Evolutionary conservation across 2,113 vertebrate species (phyloP).

Genomic region (Dasyurus viverrinus): DNA sequence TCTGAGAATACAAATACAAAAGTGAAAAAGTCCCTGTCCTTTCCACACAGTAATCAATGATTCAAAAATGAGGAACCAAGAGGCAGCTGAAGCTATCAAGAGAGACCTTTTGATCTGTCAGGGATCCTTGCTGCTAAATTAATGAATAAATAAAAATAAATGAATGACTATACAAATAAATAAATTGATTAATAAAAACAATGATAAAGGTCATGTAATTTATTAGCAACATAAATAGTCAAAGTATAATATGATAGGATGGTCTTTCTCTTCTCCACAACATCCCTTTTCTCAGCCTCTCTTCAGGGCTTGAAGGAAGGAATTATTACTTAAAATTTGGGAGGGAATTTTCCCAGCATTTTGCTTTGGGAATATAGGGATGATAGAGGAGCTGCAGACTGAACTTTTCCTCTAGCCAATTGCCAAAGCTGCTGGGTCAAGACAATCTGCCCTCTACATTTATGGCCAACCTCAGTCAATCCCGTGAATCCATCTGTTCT

Average conservation of each 20-base stretch:
- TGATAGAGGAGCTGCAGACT: neutral
- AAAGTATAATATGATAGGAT: neutral
- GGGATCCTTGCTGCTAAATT: neutral
- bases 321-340: neutral
- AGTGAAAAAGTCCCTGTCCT: neutral
- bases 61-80: too few species aligned
- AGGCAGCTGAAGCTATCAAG: too few species aligned
- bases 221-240: neutral
- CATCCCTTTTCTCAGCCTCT: neutral
- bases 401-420: neutral
- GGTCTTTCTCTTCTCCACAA: neutral
- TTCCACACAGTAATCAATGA: too few species aligned
- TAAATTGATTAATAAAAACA: neutral
- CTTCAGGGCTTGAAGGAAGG: neutral
- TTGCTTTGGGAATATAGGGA: neutral
- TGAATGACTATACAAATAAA: neutral
- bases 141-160: neutral
- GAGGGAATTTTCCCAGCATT: neutral
- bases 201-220: neutral
- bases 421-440: neutral
- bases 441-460: neutral
- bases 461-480: neutral
- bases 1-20: neutral
- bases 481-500: neutral
- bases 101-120: too few species aligned